A percentile compares a stretch with the other conserved stretches of the same genome.
These are phyloP conservation scores for Buathra laborator DNA, from an alignment of 2,888 invertebrate species.

Conservation along the genomic window DNA sequence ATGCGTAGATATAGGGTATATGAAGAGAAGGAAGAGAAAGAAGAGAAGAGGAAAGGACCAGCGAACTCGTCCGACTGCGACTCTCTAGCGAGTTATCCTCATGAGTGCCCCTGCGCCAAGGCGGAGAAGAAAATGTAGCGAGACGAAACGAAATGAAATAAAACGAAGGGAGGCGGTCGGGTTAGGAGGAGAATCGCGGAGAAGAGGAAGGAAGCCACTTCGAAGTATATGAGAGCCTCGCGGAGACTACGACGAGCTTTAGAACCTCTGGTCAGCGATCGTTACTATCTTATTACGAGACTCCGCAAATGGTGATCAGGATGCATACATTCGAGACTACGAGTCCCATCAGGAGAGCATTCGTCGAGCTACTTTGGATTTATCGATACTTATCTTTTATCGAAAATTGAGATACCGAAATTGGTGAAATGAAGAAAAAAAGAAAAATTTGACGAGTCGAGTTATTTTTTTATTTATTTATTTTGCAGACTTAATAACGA, in stretches of 20 bases:
- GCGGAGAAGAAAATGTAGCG: slow-evolving; percentile 63
- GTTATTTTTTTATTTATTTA: too few species aligned
- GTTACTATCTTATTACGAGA: slow-evolving; percentile 78
- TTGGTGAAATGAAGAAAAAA: too few species aligned
- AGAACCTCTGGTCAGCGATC: not conserved
- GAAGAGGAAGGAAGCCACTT: not conserved
- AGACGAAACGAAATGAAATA: slow-evolving; percentile 57
- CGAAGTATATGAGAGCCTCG: not conserved
- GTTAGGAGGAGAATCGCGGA: not conserved
- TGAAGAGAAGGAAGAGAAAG: not conserved
- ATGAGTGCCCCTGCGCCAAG: not conserved
- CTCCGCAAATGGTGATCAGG: slow-evolving; percentile 78
- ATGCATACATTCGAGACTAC: slow-evolving; percentile 46
- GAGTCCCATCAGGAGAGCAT: not conserved
- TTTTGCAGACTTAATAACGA: too few species aligned
- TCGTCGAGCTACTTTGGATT: not conserved
- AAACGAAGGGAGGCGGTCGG: slow-evolving; percentile 12
- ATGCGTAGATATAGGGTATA: not conserved
- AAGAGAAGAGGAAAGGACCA: not conserved
- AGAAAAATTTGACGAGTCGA: too few species aligned
- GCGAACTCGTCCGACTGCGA: slow-evolving; percentile 30
- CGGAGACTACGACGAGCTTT: not conserved
- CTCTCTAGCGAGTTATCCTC: not conserved
- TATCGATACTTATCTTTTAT: not conserved
- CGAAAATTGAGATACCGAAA: too few species aligned